These are phyloP conservation scores for Halictus ligatus DNA, from an alignment of 2,888 invertebrate species.

Conservation along the genomic window DNA sequence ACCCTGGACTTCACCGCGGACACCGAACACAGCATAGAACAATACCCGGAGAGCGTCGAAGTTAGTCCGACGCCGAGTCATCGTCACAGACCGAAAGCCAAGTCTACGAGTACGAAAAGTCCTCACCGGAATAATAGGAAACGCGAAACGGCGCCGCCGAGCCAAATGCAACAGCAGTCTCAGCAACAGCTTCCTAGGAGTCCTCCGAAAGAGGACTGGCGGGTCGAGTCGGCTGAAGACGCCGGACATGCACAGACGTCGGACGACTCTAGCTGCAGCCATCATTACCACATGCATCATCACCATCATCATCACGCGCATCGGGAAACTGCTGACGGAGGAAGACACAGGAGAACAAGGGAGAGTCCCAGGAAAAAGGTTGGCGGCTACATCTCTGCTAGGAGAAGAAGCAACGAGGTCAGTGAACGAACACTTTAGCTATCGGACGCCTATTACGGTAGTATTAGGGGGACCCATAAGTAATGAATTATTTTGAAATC, in stretches of 20 bases:
- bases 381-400: slow-evolving; percentile 85
- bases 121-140: slow-evolving; percentile 77
- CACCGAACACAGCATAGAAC: slow-evolving; percentile 80
- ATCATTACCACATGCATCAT: slow-evolving; percentile 81
- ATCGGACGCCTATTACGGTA: too few relatives aligned
- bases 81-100: slow-evolving; percentile 71
- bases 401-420: slow-evolving; percentile 84
- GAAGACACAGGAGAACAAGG: slow-evolving; percentile 85
- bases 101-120: slow-evolving; percentile 68
- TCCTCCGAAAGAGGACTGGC: slow-evolving; percentile 85
- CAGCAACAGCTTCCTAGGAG: slow-evolving; percentile 84
- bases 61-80: slow-evolving; percentile 79
- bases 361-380: slow-evolving; percentile 89
- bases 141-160: slow-evolving; percentile 68
- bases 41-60: slow-evolving; percentile 68
- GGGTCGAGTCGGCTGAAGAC: slow-evolving; percentile 85
- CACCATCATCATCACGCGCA: slow-evolving; percentile 79
- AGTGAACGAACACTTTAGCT: not conserved
- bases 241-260: slow-evolving; percentile 87
- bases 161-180: slow-evolving; percentile 58
- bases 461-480: too few relatives aligned
- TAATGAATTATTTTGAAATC: too few relatives aligned
- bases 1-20: slow-evolving; percentile 90
- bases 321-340: slow-evolving; percentile 76
- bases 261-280: slow-evolving; percentile 86